phyloP scores from a whole-genome alignment of 2,888 invertebrate species.

The Watsonalla cultraria region DNA sequence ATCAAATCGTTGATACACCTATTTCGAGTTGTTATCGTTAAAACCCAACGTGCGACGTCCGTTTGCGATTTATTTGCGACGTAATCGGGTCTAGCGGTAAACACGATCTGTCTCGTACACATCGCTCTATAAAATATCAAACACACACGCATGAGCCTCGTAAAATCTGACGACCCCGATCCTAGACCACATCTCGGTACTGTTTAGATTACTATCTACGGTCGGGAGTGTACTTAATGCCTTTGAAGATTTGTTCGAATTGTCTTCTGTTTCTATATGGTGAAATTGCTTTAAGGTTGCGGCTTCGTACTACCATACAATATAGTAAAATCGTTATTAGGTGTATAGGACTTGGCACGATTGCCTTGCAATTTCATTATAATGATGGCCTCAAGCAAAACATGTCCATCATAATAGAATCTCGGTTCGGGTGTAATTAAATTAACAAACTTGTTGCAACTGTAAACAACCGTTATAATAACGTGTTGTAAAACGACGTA shows the following conservation, averaged over 20 bases:
- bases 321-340: not conserved
- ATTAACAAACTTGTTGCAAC: not conserved
- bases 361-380: not conserved
- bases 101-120: conserved; percentile 40
- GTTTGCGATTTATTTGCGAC: conserved; percentile 65
- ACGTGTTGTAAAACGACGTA: conserved; percentile 6
- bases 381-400: not conserved
- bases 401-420: not conserved
- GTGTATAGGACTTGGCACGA: not conserved
- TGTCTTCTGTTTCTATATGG: not conserved
- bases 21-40: conserved; percentile 68
- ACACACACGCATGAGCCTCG: conserved; percentile 13
- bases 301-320: not conserved
- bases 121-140: conserved; percentile 37
- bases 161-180: conserved; percentile 2
- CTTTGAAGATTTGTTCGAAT: not conserved
- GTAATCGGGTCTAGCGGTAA: conserved; percentile 66
- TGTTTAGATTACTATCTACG: not conserved
- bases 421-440: not conserved
- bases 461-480: not conserved
- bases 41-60: conserved; percentile 37
- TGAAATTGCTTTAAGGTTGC: not conserved
- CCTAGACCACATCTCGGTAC: not conserved
- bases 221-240: not conserved
- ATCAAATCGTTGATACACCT: conserved; percentile 20